Conservation (phyloP, 2,888 invertebrate species). For the Cephus spinipes region DNA sequence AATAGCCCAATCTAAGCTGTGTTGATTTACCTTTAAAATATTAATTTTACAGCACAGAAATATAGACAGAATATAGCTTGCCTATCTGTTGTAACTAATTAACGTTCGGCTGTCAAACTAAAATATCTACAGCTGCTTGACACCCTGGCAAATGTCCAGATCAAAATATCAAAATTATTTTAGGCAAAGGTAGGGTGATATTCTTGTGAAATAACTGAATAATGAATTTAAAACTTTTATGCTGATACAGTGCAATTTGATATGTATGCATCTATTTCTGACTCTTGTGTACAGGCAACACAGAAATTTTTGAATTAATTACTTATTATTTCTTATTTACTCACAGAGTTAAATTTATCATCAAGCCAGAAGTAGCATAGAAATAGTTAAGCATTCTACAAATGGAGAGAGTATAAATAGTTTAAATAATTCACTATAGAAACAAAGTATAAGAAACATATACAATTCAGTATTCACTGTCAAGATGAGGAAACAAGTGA, state of each 20-base stretch:
- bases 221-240: not conserved
- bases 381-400: not conserved
- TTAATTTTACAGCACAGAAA: not conserved
- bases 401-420: not conserved
- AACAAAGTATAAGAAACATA: not conserved
- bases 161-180: conserved; percentile 49
- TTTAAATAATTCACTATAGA: not conserved
- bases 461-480: not conserved
- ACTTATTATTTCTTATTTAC: not conserved
- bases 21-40: not conserved
- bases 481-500: not conserved
- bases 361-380: not conserved
- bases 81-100: not conserved
- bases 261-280: not conserved
- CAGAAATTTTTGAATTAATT: not conserved
- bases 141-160: conserved; percentile 49
- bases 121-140: conserved; percentile 20
- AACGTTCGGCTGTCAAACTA: conserved; percentile 2
- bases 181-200: conserved; percentile 12
- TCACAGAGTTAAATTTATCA: not conserved
- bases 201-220: not conserved
- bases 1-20: not conserved
- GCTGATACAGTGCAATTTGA: not conserved
- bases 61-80: not conserved
- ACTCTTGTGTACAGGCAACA: not conserved